phyloP scores from a whole-genome alignment of 2,888 invertebrate species.

The Alsophila aescularia region DNA sequence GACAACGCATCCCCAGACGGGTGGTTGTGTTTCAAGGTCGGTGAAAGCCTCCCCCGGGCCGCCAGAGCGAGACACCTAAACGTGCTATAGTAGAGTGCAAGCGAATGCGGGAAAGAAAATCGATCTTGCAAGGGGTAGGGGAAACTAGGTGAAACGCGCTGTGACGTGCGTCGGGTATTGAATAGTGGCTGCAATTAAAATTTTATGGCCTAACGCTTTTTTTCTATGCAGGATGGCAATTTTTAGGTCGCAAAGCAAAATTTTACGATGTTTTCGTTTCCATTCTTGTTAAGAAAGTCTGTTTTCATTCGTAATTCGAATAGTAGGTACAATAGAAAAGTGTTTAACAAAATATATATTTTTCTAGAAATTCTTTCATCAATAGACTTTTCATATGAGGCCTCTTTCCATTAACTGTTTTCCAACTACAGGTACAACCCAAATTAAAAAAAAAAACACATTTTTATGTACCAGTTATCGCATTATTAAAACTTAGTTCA shows the following conservation, averaged over 20 bases:
- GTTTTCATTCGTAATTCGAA: neutral
- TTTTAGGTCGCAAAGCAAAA: neutral
- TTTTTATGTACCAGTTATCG: too few species aligned
- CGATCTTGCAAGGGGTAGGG: constrained; percentile 80
- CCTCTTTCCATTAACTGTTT: too few species aligned
- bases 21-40: constrained; percentile 80
- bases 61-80: constrained; percentile 63
- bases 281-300: neutral
- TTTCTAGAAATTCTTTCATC: too few species aligned
- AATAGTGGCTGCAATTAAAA: constrained; percentile 52
- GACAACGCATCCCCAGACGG: constrained; percentile 66
- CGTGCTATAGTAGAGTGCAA: constrained; percentile 73
- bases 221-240: neutral
- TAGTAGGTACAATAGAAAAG: too few species aligned
- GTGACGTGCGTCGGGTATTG: constrained; percentile 44
- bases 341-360: too few species aligned
- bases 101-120: constrained; percentile 81
- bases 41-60: constrained; percentile 56
- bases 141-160: constrained; percentile 80
- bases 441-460: too few species aligned
- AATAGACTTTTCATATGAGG: too few species aligned
- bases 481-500: too few species aligned
- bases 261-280: too few species aligned
- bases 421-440: too few species aligned
- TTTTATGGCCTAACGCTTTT: constrained; percentile 26